Evolutionary conservation across 1,140 invertebrate genomes (phyloP).

Genomic region (Drosophila busckii): DNA sequence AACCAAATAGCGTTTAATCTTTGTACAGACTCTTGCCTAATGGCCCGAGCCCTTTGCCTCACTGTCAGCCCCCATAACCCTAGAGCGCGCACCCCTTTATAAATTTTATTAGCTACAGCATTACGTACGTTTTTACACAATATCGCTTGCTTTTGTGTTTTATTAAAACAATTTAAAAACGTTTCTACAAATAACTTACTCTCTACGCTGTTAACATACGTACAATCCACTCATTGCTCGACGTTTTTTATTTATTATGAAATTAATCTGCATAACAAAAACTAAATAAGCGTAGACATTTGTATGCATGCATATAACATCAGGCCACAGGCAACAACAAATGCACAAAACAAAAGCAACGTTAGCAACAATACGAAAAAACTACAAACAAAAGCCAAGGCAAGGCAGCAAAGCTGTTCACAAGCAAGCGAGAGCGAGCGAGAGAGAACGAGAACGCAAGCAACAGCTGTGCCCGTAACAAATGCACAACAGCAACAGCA

Average conservation of each 20-base stretch:
- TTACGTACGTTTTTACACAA: conserved; percentile 18
- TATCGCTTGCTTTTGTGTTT: conserved; percentile 2
- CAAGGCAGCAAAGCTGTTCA: not conserved
- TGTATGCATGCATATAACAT: conserved; percentile 6
- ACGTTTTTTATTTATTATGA: not conserved
- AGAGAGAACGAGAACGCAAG: conserved; percentile 14
- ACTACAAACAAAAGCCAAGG: conserved; percentile 6
- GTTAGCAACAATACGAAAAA: conserved; percentile 6
- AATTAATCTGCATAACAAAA: no score
- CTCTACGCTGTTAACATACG: conserved; percentile 4
- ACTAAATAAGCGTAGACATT: not conserved
- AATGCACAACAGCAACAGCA: conserved; percentile 11
- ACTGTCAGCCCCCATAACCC: not conserved
- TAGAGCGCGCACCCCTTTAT: conserved; percentile 9
- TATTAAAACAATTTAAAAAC: no score
- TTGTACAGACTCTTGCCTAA: conserved; percentile 48
- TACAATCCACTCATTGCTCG: not conserved
- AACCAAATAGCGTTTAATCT: conserved; percentile 68
- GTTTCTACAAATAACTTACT: no score
- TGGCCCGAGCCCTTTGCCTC: conserved; percentile 16
- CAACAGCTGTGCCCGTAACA: conserved; percentile 29
- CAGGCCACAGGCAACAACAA: conserved; percentile 22
- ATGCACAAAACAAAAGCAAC: conserved; percentile 10
- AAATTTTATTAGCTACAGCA: conserved; percentile 31
- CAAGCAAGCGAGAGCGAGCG: not conserved